Conservation (phyloP, 2,888 invertebrate species). For the Napeogenes inachia region DNA sequence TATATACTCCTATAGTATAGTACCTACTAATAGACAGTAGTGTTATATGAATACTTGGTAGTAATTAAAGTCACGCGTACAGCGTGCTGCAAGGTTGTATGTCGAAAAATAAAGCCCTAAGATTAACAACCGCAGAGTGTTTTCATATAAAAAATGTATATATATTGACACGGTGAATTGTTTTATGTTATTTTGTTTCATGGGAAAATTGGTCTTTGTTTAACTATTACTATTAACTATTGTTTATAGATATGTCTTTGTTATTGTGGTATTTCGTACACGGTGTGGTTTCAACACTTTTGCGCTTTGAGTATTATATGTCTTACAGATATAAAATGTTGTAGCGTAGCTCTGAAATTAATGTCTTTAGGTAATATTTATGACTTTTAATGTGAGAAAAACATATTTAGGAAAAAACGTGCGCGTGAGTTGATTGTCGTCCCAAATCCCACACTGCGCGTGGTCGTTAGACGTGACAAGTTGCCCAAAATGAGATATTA, state of each 20-base stretch:
- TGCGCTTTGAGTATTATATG: not conserved
- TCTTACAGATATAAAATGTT: not conserved
- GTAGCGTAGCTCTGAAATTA: not conserved
- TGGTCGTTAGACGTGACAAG: conserved; percentile 49
- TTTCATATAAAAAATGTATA: conserved; percentile 31
- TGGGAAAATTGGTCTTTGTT: conserved; percentile 57
- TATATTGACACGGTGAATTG: conserved; percentile 30
- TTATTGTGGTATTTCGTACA: conserved; percentile 43
- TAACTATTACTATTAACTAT: conserved; percentile 40
- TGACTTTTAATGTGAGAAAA: conserved; percentile 4
- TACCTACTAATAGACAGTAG: no score
- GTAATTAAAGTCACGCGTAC: no score
- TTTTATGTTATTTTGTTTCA: conserved; percentile 36
- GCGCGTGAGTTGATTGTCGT: conserved; percentile 37
- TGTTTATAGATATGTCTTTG: conserved; percentile 47
- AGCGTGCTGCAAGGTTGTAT: not conserved
- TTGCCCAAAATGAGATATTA: conserved; percentile 18
- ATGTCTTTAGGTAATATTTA: not conserved
- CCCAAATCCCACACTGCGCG: conserved; percentile 49
- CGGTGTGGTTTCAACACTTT: conserved; percentile 45
- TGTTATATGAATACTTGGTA: no score
- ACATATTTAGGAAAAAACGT: conserved; percentile 20
- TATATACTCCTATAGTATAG: not conserved
- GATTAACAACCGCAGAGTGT: conserved; percentile 25
- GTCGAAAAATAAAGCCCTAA: conserved; percentile 24